Conservation (phyloP, 2,113 vertebrate genomes). For the Hirundichthys speculiger region DNA sequence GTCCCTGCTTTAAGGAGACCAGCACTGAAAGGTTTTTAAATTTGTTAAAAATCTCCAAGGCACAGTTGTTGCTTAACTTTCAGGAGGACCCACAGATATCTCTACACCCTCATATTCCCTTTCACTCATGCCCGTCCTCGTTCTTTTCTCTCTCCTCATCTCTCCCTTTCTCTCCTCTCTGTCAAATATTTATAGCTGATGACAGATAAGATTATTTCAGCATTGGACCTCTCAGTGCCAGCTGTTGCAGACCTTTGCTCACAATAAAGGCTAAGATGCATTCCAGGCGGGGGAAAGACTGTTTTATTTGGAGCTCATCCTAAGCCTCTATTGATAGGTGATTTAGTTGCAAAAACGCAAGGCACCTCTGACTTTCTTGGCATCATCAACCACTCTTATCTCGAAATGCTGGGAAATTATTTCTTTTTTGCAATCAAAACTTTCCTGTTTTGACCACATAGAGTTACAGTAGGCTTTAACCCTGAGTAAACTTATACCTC, state of each 20-base stretch:
- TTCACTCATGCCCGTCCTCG: slow-evolving; percentile 5
- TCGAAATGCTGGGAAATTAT: slow-evolving; percentile 30
- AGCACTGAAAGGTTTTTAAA: slow-evolving; percentile 33
- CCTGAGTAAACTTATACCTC: not conserved
- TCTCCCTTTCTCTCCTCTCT: slow-evolving; percentile 52
- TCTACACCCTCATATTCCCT: not conserved
- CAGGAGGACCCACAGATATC: slow-evolving; percentile 19
- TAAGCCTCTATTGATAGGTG: slow-evolving; percentile 61
- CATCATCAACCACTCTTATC: slow-evolving; percentile 47
- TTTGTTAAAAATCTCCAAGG: slow-evolving; percentile 42
- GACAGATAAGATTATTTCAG: slow-evolving; percentile 83
- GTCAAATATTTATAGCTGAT: slow-evolving; percentile 85
- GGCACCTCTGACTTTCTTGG: slow-evolving; percentile 18
- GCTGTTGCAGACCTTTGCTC: slow-evolving; percentile 85
- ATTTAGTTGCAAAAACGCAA: slow-evolving; percentile 45
- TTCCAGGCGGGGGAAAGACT: slow-evolving; percentile 71
- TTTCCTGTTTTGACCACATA: not conserved
- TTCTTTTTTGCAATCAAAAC: slow-evolving; percentile 6
- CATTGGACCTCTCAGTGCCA: slow-evolving; percentile 78
- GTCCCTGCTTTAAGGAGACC: slow-evolving; percentile 46
- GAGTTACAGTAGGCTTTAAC: slow-evolving; percentile 1
- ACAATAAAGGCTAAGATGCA: slow-evolving; percentile 81
- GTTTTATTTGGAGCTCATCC: slow-evolving; percentile 80
- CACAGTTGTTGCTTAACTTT: slow-evolving; percentile 44
- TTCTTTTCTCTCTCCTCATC: slow-evolving; percentile 36